Evolutionary conservation across 1,140 invertebrate genomes (phyloP).

Genomic region (Acyrthosiphon pisum): DNA sequence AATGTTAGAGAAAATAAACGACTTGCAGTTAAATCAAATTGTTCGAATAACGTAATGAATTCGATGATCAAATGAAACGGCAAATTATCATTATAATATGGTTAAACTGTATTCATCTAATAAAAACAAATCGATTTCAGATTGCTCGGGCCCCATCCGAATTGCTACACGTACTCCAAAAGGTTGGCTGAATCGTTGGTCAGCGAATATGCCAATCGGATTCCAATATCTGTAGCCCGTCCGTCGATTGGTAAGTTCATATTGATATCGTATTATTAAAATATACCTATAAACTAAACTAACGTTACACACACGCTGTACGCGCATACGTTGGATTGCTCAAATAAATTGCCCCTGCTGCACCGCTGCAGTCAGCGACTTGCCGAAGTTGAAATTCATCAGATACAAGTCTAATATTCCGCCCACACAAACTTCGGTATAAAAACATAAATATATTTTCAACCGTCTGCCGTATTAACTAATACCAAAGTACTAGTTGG

Average conservation of each 20-base stretch:
- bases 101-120: background rate
- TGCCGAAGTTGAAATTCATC: no score
- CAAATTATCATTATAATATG: background rate
- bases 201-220: slow-evolving; percentile 61
- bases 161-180: slow-evolving; percentile 69
- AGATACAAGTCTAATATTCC: no score
- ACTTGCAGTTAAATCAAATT: background rate
- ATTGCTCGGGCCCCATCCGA: slow-evolving; percentile 65
- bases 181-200: slow-evolving; percentile 66
- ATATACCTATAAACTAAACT: background rate
- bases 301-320: background rate
- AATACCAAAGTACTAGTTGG: no score
- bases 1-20: background rate
- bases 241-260: slow-evolving; percentile 74
- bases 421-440: no score
- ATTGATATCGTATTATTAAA: background rate
- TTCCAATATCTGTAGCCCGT: slow-evolving; percentile 71
- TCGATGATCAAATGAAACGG: background rate
- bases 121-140: slow-evolving; percentile 58
- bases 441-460: no score
- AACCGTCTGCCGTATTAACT: no score
- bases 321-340: background rate
- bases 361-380: no score
- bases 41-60: background rate
- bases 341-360: no score